Base-by-base conservation (phyloP, 2,113 vertebrate species). In the Cricetomys ansorgei region DNA sequence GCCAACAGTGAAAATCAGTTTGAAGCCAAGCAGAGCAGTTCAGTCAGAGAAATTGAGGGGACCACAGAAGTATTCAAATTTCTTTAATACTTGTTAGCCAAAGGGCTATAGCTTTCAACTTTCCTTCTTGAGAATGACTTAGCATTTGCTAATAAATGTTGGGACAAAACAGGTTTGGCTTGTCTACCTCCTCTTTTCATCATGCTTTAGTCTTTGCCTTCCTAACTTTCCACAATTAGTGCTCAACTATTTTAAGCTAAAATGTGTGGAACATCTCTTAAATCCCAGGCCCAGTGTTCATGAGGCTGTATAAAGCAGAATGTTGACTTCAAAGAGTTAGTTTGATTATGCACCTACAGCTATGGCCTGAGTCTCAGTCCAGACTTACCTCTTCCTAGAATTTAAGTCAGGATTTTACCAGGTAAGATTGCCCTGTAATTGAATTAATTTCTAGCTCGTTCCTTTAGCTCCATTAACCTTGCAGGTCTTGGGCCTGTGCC, bases 401-500 rank as follows among this genome's bases (percentile, higher is more conserved):
- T 57, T 92, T 55, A 59, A 79, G 85, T 85, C 1, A 37, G 12
- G 3, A 67, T 89, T 92, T 96, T 94, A 70, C 50, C 53, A 91
- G 73, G 27, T 10, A 69, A 83, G 10, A 59, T 40, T 25, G 88
- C 62, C 53, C 75, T 95, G 96, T 84, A 83, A 62, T 40, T 92
- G 37, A 65, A 3, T 15, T 79, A 94, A 45, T 34, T 83, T 23
- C 40, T 64, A 43, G 50, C 53, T 87, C 75, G n/a, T 55, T 67
- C 92, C 50, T 67, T 92, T 93, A 65, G 12, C 17, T 65, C 23
- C 67, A 37, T 76, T 45, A 92, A 69, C 12, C n/a, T 81, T 92
- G 50, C 95, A 90, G 57, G n/a, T 92, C 48, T 95, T 89, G 59
- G 48, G 40, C 89, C 48, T 95, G 53, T 89, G 92, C 45, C 85